phyloP scores from a whole-genome alignment of 2,888 invertebrate genomes.

The Phasia obesa region DNA sequence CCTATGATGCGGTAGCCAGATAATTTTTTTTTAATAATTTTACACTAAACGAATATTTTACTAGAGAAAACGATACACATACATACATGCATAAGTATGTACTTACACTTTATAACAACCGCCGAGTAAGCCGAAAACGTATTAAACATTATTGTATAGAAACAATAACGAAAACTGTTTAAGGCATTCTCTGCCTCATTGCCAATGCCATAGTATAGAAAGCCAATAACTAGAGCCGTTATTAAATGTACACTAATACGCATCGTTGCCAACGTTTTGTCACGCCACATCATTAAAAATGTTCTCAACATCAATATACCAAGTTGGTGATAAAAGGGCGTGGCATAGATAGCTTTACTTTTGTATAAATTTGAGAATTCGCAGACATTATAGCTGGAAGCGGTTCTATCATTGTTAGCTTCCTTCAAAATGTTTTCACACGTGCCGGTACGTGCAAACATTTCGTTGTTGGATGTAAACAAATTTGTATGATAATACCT shows the following conservation, averaged over 20 bases:
- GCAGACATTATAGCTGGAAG: constrained; percentile 72
- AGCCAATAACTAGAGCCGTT: constrained; percentile 92
- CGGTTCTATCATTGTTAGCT: constrained; percentile 18
- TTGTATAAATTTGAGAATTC: constrained; percentile 78
- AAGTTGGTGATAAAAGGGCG: constrained; percentile 85
- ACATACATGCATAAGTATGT: no score
- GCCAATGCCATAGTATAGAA: constrained; percentile 93
- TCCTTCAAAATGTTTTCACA: constrained; percentile 72
- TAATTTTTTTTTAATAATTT: no score
- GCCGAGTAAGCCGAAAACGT: constrained; percentile 97
- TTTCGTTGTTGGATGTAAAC: constrained; percentile 76
- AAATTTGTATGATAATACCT: constrained; percentile 61
- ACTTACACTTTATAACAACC: constrained; percentile 94
- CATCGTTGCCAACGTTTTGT: constrained; percentile 89
- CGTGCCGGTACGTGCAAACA: constrained; percentile 75
- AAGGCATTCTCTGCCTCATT: constrained; percentile 90
- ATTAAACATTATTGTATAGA: constrained; percentile 95
- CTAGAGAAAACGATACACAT: no score
- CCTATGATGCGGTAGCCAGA: no score
- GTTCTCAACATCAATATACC: constrained; percentile 86
- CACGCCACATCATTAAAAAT: constrained; percentile 86
- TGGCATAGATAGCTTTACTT: constrained; percentile 83
- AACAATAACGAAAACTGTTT: constrained; percentile 94
- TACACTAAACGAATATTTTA: no score
- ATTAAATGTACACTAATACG: constrained; percentile 90